A percentile compares a stretch with the other conserved stretches of the same genome.
Evolutionary conservation across 2,797 vertebrate genomes (phyloP).

Genomic region (Falco biarmicus): DNA sequence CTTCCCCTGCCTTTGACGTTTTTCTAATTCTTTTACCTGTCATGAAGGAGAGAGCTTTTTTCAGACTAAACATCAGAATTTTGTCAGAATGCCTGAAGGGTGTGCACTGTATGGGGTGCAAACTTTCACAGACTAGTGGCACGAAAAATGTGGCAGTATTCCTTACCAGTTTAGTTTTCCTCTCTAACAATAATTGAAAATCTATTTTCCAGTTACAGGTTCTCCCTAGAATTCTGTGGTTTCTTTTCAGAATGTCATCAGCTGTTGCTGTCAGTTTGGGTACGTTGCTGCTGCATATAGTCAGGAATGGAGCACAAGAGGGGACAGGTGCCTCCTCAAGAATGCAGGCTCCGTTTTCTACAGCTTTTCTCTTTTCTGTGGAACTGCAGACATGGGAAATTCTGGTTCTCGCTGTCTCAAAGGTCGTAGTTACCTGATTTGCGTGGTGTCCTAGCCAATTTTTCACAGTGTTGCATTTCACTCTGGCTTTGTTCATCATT

Average conservation of each 20-base stretch:
- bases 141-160: not conserved
- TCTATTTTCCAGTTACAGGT: not conserved
- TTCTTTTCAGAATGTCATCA: not conserved
- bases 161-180: not conserved
- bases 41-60: not conserved
- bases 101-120: not conserved
- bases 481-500: not conserved
- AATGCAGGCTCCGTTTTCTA: not conserved
- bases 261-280: not conserved
- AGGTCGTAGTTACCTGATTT: not conserved
- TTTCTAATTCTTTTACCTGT: not conserved
- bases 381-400: not conserved
- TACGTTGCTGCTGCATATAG: not conserved
- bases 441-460: accelerated
- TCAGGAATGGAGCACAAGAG: not conserved
- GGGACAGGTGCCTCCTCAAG: not conserved
- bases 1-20: accelerated
- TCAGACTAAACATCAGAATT: not conserved
- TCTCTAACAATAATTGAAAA: not conserved
- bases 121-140: not conserved
- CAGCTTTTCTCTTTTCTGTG: not conserved
- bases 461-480: not conserved
- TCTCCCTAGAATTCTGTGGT: not conserved
- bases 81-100: not conserved
- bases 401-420: not conserved